A percentile compares a stretch with the other conserved stretches of the same genome.
phyloP scores from a whole-genome alignment of 2,797 vertebrate species.

The Hoplostethus atlanticus region DNA sequence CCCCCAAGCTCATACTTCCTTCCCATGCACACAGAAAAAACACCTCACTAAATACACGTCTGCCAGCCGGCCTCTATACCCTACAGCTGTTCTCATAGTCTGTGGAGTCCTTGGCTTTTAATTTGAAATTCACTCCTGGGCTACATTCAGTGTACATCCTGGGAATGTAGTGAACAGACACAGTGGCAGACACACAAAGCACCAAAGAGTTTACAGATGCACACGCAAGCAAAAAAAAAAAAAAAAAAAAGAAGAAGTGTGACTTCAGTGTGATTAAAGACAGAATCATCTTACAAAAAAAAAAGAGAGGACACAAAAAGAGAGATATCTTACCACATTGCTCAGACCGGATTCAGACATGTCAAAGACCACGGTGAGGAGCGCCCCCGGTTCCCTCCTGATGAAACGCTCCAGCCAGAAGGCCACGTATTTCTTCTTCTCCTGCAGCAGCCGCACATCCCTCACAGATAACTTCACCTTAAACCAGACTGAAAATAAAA shows the following conservation, averaged over 20 bases:
- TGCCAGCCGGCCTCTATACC: too few relatives aligned
- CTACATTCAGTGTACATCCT: too few relatives aligned
- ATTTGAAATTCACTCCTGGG: too few relatives aligned
- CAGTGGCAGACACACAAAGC: too few relatives aligned
- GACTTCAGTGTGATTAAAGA: background rate
- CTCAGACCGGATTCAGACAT: constrained; percentile 89
- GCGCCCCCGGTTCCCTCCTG: constrained; percentile 88
- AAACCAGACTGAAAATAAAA: constrained; percentile 86
- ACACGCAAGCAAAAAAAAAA: too few relatives aligned
- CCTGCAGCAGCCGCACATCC: constrained; percentile 84
- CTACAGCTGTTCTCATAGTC: too few relatives aligned
- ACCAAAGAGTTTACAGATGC: too few relatives aligned
- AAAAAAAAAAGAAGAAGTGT: background rate
- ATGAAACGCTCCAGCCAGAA: constrained; percentile 92
- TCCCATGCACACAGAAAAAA: background rate
- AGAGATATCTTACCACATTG: constrained; percentile 85
- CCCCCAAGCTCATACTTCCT: background rate
- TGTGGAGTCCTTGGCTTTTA: too few relatives aligned
- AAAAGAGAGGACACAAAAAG: background rate
- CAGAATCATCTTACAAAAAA: background rate
- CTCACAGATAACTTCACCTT: constrained; percentile 86
- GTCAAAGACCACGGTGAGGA: constrained; percentile 90
- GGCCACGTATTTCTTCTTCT: constrained; percentile 90
- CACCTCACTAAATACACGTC: too few relatives aligned
- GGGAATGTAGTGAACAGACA: too few relatives aligned